A percentile compares a stretch with the other conserved stretches of the same genome.
phyloP scores from a whole-genome alignment of 2,113 vertebrate genomes.

The human region DNA sequence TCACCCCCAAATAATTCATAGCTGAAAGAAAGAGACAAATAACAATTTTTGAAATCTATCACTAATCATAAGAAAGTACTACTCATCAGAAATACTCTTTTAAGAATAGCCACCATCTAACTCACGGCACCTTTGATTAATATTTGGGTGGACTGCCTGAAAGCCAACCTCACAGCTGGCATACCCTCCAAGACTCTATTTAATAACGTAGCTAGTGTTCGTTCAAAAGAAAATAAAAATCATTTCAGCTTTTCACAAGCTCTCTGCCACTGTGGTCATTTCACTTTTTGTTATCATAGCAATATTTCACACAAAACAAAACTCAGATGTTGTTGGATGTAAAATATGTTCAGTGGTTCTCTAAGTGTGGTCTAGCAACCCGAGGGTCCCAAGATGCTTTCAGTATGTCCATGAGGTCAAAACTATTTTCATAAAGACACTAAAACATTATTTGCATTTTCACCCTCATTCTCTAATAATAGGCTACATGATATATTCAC shows the following conservation, averaged over 20 bases:
- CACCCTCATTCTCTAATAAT: not conserved
- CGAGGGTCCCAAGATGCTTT: not conserved
- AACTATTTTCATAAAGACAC: not conserved
- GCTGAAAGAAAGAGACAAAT: conserved; percentile 69
- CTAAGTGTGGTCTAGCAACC: not conserved
- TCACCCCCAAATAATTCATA: conserved; percentile 75
- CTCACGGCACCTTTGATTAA: conserved; percentile 34
- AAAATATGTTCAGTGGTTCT: conserved; percentile 23
- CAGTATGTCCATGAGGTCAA: not conserved
- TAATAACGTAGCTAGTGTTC: conserved; percentile 34
- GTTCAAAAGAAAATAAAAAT: conserved; percentile 1
- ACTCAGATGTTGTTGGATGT: not conserved
- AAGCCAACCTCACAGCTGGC: conserved; percentile 49
- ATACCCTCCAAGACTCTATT: conserved; percentile 34
- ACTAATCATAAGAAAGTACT: conserved; percentile 51
- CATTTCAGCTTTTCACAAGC: conserved; percentile 29
- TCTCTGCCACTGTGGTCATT: not conserved
- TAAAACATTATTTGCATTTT: conserved; percentile 24
- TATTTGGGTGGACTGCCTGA: conserved; percentile 1
- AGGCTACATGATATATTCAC: not conserved
- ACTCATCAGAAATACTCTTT: conserved; percentile 33
- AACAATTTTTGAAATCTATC: conserved; percentile 72
- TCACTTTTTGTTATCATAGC: conserved; percentile 34
- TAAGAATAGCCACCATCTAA: not conserved
- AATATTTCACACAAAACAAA: conserved; percentile 56